These are phyloP conservation scores for Pterocles orientalis DNA, from an alignment of 2,113 vertebrate genomes.

Conservation along the genomic window DNA sequence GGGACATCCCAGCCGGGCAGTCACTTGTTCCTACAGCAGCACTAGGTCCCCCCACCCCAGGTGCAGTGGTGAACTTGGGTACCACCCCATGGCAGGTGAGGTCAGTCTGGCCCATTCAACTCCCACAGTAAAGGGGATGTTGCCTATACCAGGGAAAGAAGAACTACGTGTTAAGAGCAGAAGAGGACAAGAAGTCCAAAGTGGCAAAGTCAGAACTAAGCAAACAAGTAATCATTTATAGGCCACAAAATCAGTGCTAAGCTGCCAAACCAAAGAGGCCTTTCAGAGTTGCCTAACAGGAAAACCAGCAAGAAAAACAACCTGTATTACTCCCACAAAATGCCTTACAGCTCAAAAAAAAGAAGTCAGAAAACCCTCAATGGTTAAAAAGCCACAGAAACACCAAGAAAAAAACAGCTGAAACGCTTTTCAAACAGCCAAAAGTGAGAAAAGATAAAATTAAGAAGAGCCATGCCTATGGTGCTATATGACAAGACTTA, in stretches of 20 bases:
- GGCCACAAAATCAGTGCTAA: conserved; percentile 41
- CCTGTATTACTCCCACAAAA: conserved; percentile 19
- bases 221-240: conserved; percentile 25
- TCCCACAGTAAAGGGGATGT: neutral
- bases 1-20: neutral
- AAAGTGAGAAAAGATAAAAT: neutral
- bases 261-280: conserved; percentile 60
- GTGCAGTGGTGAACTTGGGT: neutral
- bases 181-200: neutral
- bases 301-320: conserved; percentile 63
- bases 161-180: neutral
- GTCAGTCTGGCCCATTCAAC: neutral
- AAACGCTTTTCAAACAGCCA: neutral
- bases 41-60: rapidly evolving
- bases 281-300: conserved; percentile 47
- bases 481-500: neutral
- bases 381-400: conserved; percentile 60
- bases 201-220: conserved; percentile 12
- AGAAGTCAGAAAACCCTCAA: conserved; percentile 12
- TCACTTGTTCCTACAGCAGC: neutral
- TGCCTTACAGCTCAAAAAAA: conserved; percentile 41
- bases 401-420: conserved; percentile 48
- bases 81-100: neutral
- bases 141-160: neutral
- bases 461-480: neutral